Base-by-base conservation (phyloP, 2,797 vertebrate species). In the Yasuhikotakia modesta region DNA sequence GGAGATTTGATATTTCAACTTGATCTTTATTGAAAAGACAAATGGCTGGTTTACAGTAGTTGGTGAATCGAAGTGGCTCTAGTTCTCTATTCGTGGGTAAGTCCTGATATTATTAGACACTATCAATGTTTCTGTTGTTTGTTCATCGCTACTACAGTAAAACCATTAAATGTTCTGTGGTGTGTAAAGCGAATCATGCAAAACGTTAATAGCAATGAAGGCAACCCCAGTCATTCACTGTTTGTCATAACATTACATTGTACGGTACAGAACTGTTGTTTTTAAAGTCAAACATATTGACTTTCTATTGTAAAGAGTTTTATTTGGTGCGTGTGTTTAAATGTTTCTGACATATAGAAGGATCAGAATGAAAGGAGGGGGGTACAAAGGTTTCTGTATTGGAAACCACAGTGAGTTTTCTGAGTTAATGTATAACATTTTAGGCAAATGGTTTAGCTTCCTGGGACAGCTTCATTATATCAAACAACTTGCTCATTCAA, bases 371-470 rank as follows among this genome's bases (percentile, higher is more conserved):
- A 30, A 63, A 61, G 19, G 17, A 22, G 3, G 16, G 12, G 52
- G 66, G 74, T 55, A n/a, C 76, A 82, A 82, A 77, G 75, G 78
- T 86, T 81, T 79, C 45, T 76, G 35, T 30, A 66, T n/a, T 27
- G 45, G 68, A 61, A 77, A 68, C 65, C 67, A 6, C 72, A 74
- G 78, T 73, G 79, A 78, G 70, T 76, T 83, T 48, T 17, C 66
- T 72, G 46, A 57, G 83, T 88, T 87, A 90, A 88, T 89, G 35
- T 85, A 88, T 90, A 50, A 90, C 85, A 78, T 77, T 73, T 63
- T 46, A 78, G 55, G 68, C 74, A 72, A 76, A 80, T 72, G 60
- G 57, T 77, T 45, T 14, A 39, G 64, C 50, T n/a, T n/a, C n/a
- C n/a, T n/a, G n/a, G n/a, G n/a, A n/a, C n/a, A n/a, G n/a, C n/a